Evolutionary conservation across 2,888 invertebrate genomes (phyloP).

Genomic region (Lepidochitona cinerea): DNA sequence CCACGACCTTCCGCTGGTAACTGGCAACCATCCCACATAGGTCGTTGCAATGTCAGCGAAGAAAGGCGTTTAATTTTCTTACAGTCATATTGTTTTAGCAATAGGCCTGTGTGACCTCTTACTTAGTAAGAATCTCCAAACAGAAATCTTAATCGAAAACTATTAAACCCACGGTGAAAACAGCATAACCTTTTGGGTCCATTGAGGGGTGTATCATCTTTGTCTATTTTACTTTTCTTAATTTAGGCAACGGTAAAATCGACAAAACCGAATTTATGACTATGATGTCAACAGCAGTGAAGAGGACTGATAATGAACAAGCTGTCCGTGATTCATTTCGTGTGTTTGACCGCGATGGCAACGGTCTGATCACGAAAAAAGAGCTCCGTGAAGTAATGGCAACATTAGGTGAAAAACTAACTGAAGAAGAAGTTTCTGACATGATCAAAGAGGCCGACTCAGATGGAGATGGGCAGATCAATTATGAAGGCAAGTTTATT

Average conservation of each 20-base stretch:
- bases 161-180: no score
- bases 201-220: no score
- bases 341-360: conserved; percentile 32
- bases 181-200: no score
- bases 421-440: not conserved
- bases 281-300: conserved; percentile 33
- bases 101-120: no score
- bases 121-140: no score
- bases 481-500: conserved; percentile 3
- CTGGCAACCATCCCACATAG: no score
- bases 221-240: no score
- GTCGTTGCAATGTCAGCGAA: no score
- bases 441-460: conserved; percentile 1
- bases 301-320: conserved; percentile 29
- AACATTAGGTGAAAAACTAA: conserved; percentile 2
- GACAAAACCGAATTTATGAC: conserved; percentile 34
- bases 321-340: conserved; percentile 32
- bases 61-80: no score
- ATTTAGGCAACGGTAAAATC: conserved; percentile 36
- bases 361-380: conserved; percentile 30
- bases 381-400: conserved; percentile 25
- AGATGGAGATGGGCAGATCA: conserved; percentile 2
- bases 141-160: no score
- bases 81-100: no score
- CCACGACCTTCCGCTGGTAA: no score